phyloP scores from a whole-genome alignment of 2,113 vertebrate species.

The Hydrochoerus hydrochaeris region DNA sequence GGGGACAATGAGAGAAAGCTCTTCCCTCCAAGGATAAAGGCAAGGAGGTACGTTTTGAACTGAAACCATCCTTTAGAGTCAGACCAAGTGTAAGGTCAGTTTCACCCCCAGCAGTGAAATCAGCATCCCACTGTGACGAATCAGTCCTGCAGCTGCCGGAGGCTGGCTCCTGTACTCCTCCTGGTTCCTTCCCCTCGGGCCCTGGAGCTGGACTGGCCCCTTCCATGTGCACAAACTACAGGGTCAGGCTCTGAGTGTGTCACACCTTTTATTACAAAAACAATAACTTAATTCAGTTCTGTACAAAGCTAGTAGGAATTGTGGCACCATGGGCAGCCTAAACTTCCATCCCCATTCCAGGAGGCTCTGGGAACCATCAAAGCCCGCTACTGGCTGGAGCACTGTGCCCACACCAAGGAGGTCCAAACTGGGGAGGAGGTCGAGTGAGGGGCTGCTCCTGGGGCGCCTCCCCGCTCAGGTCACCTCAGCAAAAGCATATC shows the following conservation, averaged over 20 bases:
- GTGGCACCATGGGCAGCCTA: background rate
- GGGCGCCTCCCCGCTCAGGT: rapidly evolving
- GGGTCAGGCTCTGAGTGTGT: background rate
- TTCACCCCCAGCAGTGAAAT: background rate
- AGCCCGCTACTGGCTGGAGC: background rate
- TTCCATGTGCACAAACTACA: background rate
- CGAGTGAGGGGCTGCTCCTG: background rate
- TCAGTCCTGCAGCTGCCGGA: background rate
- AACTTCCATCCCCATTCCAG: background rate
- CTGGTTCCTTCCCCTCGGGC: background rate
- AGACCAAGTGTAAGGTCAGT: background rate
- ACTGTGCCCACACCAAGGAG: background rate
- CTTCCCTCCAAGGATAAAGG: background rate
- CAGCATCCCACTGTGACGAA: background rate
- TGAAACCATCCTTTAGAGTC: background rate
- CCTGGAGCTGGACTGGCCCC: background rate
- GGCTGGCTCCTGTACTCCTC: background rate
- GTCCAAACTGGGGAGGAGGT: background rate
- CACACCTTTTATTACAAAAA: slow-evolving; percentile 85
- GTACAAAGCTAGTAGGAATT: slow-evolving; percentile 76
- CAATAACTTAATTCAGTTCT: slow-evolving; percentile 86
- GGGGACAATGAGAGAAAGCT: background rate
- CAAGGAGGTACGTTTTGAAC: background rate
- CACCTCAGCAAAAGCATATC: slow-evolving; percentile 91
- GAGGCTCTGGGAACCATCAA: background rate